phyloP scores from a whole-genome alignment of 2,888 invertebrate genomes.

The Doris montereyensis region DNA sequence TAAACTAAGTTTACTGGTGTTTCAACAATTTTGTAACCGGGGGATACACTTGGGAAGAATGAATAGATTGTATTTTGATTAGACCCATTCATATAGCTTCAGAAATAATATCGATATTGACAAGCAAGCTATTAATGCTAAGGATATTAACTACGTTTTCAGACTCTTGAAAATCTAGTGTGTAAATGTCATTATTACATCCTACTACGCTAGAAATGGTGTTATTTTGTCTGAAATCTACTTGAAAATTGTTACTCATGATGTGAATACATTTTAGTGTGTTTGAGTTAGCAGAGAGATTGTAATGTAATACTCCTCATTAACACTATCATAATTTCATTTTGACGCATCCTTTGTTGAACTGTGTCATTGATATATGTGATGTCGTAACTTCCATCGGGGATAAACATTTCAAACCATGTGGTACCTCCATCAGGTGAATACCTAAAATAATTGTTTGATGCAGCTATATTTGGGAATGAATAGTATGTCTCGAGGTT shows the following conservation, averaged over 20 bases:
- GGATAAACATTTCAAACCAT: not conserved
- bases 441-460: conserved; percentile 15
- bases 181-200: not conserved
- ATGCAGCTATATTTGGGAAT: not conserved
- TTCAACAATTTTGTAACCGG: conserved; percentile 44
- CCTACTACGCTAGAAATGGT: conserved; percentile 1
- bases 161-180: conserved; percentile 24
- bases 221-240: conserved; percentile 20
- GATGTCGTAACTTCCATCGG: not conserved
- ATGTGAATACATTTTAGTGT: too few species aligned
- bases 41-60: conserved; percentile 42
- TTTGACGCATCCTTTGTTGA: not conserved
- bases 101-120: conserved; percentile 40
- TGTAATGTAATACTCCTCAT: not conserved
- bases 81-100: conserved; percentile 30
- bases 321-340: not conserved
- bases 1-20: conserved; percentile 38
- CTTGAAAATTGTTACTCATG: conserved; percentile 7
- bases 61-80: conserved; percentile 34
- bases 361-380: not conserved
- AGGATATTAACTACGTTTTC: conserved; percentile 41
- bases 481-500: conserved; percentile 31
- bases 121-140: conserved; percentile 34
- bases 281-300: conserved; percentile 6
- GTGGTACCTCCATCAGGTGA: not conserved